Base-by-base conservation (phyloP, 1,140 invertebrate species). In the Drosophila saltans region DNA sequence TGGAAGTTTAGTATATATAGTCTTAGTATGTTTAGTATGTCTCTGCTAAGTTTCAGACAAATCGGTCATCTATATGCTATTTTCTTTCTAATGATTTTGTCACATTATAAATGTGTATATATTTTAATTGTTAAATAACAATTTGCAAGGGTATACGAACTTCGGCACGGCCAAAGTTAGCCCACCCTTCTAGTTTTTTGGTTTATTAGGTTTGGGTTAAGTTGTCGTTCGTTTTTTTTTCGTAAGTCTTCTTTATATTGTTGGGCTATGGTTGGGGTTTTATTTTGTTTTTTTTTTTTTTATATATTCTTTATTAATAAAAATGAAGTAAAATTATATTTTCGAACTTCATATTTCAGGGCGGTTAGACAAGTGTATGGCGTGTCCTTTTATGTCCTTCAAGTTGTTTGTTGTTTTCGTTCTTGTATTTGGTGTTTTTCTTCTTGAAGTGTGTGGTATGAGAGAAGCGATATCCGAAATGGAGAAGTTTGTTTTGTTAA, bases 281-380 rank as follows among this genome's bases (percentile, higher is more conserved):
- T 21, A 26, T 40, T n/a, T 59, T 9, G n/a, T 60, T 64, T 11
- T 40, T 3, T 1, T 33, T 61, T n/a, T n/a, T 63, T 71, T 62
- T 66, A 16, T 40, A 43, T 48, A 66, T 68, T 30, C 60, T 63
- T 64, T 45, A 78, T 78, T 78, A 75, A 78, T 78, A 78, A 78
- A 75, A 48, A 75, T 72, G 69, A 75, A 85, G 81, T 80, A 72
- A 88, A 86, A 86, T 86, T 88, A 86, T 86, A 63, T 82, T 86
- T 88, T 86, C 83, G 83, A 88, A 86, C 83, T 88, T 88, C 83
- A 86, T 86, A 86, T 86, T 86, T 86, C 83, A 86, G 67, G 71
- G 76, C 62, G 43, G 55, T 58, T 45, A 68, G 72, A 79, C 76
- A 82, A 86, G 80, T 88, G 61, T 45, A 26, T 62, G 59, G 82